phyloP scores from a whole-genome alignment of 2,113 vertebrate genomes.

The Lagopus muta region DNA sequence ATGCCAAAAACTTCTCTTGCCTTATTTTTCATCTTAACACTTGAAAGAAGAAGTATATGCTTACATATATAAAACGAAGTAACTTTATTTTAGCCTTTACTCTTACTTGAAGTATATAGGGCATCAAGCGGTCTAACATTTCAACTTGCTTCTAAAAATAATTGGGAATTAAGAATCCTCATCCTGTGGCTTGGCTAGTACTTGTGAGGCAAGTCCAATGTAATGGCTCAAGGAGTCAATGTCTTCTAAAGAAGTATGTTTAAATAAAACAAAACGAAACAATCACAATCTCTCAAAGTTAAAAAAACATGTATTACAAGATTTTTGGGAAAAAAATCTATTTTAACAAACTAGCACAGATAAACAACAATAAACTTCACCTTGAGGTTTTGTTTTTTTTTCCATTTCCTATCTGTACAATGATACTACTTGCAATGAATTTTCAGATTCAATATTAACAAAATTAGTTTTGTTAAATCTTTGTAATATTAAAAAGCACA shows the following conservation, averaged over 20 bases:
- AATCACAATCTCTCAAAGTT: slow-evolving; percentile 25
- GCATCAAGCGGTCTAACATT: slow-evolving; percentile 89
- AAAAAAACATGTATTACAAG: not conserved
- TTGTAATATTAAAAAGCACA: not conserved
- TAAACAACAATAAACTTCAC: slow-evolving; percentile 10
- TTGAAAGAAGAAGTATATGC: slow-evolving; percentile 13
- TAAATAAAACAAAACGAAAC: not conserved
- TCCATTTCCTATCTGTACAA: not conserved
- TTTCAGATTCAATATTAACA: not conserved
- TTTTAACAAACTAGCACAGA: not conserved
- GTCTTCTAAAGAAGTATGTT: slow-evolving; percentile 15
- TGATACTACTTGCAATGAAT: not conserved
- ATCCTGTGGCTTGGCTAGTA: slow-evolving; percentile 83
- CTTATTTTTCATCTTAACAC: not conserved
- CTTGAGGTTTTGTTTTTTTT: not conserved
- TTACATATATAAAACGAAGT: slow-evolving; percentile 14
- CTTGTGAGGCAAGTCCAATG: slow-evolving; percentile 75
- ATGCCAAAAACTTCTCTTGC: not conserved
- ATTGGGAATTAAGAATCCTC: slow-evolving; percentile 87
- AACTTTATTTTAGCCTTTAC: slow-evolving; percentile 77
- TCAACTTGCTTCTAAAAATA: slow-evolving; percentile 96
- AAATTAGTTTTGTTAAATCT: not conserved
- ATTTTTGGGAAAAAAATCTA: not conserved
- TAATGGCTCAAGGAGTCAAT: slow-evolving; percentile 58
- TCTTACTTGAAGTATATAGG: slow-evolving; percentile 84